Base-by-base conservation (phyloP, 2,888 invertebrate genomes). In the Elysia crispata region DNA sequence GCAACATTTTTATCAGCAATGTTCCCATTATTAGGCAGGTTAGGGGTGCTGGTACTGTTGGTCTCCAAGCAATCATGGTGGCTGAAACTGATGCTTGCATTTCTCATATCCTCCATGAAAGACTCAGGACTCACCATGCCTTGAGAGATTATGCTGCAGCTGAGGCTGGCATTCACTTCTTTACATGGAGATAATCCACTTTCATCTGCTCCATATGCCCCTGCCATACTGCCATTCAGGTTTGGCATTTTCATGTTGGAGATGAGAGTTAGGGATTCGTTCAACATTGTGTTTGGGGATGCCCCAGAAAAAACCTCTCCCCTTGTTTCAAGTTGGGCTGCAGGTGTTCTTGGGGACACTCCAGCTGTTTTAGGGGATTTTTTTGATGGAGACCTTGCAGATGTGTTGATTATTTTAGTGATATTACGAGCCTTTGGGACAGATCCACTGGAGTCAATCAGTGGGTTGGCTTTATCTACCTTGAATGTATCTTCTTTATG, bases 61-160 rank as follows among this genome's bases (percentile, higher is more conserved):
- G 31, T 6, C 11, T 31, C 33, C 41, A 41, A 41, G 41, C 41
- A 41, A 31, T 69, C 15, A 23, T 33, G 25, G 20, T 33, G 31
- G 23, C 33, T 15, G 3, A 41, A 41, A 28, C n/a, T 15, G 20
- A 11, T 11, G 15, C 28, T 20, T 1, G 67, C 76, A 25, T 72
- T 78, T 28, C 77, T 83, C 77, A 86, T 76, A 50, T 88, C 86
- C 77, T 85, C 85, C 60, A 87, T 50, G 76, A 87, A 88, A n/a
- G 87, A 83, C 31, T 87, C 86, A 1, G 87, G 86, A 75, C 86
- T 88, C 23, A 88, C 83, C 49, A 69, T 60, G 30, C 81, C 82
- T 54, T 57, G 76, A 69, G 76, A 76, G 30, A 76, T 79, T 3
- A 82, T 28, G 25, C 79, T 79, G 66, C 62, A 57, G 67, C 73